These are phyloP conservation scores for Dryobotodes eremita DNA, from an alignment of 2,888 invertebrate genomes.

Conservation along the genomic window DNA sequence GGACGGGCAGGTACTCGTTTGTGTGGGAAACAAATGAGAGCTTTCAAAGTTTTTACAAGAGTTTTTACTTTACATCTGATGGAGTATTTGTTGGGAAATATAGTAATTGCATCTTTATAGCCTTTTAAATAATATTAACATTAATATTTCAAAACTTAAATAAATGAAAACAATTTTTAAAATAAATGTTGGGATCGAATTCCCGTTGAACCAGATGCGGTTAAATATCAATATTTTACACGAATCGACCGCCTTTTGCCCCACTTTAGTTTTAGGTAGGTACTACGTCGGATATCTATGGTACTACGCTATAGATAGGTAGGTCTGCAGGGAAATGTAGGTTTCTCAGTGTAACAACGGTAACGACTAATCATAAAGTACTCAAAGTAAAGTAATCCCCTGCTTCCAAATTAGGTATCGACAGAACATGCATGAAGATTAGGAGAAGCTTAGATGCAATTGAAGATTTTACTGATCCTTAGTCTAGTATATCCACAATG, in stretches of 20 bases:
- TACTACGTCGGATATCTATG: no score
- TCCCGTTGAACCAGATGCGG: constrained; percentile 18
- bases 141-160: neutral
- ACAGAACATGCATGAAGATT: neutral
- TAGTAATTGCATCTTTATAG: neutral
- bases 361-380: neutral
- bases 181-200: neutral
- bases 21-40: constrained; percentile 15
- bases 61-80: constrained; percentile 14
- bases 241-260: neutral
- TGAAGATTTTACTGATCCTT: neutral
- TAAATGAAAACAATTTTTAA: neutral
- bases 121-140: neutral
- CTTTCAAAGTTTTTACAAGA: constrained; percentile 29
- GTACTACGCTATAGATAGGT: neutral
- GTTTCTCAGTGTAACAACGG: neutral
- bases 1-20: constrained; percentile 27
- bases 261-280: neutral
- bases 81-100: neutral
- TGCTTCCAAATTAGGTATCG: neutral
- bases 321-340: neutral
- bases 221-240: constrained; percentile 33
- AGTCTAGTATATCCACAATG: no score
- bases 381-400: neutral
- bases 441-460: neutral